Base-by-base conservation (phyloP, 2,797 vertebrate genomes). In the Pangasius macronema region DNA sequence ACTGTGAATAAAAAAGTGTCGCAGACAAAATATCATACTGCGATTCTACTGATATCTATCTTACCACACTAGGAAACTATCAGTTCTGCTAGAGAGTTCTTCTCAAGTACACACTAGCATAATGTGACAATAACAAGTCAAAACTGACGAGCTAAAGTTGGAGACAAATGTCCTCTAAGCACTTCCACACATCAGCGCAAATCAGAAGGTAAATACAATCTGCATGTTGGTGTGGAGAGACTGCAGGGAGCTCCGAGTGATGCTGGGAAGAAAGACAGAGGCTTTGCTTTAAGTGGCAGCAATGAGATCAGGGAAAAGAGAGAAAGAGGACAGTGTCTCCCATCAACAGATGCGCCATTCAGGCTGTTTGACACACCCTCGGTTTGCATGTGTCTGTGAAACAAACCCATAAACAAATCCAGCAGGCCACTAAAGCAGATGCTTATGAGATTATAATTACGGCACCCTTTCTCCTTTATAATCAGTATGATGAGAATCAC, bases 391-490 rank as follows among this genome's bases (percentile, higher is more conserved):
- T 85, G 90, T 90, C 87, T 88, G 88, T 72, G 86, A 88, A 86
- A 89, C 88, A 86, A 91, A 89, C 85, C 88, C 89, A 89, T 91
- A 90, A 89, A 92, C 89, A 92, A 92, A 92, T 90, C 30, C 68
- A 51, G 61, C n/a, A 53, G 57, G 88, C 30, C 72, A 83, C 33
- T n/a, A 55, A 30, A 87, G 63, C 68, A 83, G 63, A 85, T 51
- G 59, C 63, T 87, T 82, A 85, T 1, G 22, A 85, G 84, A 85
- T 72, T 84, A 80, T 59, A 88, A 89, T 88, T 42, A 89, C 80
- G 55, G 76, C 20, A n/a, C 39, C 36, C 83, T 49, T 86, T 89
- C 85, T 46, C 61, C 27, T 59, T 79, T 20, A 72, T 53, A 68
- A 82, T 61, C 57, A 70, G 72, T 85, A 68, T 65, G 16, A 86